These are phyloP conservation scores for Sebastes fasciatus DNA, from an alignment of 2,113 vertebrate species.

Conservation along the genomic window DNA sequence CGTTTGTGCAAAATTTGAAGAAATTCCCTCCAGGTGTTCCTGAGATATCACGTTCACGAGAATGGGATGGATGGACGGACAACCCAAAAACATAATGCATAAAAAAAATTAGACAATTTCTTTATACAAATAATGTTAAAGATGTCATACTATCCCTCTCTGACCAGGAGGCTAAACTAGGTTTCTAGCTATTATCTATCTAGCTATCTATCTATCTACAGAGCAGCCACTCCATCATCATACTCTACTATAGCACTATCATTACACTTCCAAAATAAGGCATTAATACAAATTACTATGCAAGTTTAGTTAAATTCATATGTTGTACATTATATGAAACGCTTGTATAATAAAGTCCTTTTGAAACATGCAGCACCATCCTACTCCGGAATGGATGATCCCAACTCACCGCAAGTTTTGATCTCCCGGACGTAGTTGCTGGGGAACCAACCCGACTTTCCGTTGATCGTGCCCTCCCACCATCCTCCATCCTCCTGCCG, in stretches of 20 bases:
- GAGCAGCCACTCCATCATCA: neutral
- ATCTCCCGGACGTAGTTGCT: slow-evolving; percentile 98
- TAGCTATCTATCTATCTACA: too few species aligned
- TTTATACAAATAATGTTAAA: neutral
- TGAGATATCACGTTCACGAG: too few species aligned
- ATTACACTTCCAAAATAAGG: too few species aligned
- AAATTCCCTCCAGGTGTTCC: neutral
- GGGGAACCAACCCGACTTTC: slow-evolving; percentile 97
- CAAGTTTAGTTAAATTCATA: neutral
- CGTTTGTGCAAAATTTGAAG: neutral
- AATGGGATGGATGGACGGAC: neutral
- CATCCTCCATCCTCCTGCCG: slow-evolving; percentile 98
- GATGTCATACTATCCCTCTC: neutral
- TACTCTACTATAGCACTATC: neutral
- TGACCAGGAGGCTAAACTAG: neutral
- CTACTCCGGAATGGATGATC: neutral
- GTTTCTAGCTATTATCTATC: too few species aligned
- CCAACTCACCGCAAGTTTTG: slow-evolving; percentile 93
- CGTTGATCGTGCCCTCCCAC: slow-evolving; percentile 96
- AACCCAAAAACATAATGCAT: neutral
- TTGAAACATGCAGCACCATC: neutral
- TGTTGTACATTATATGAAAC: neutral
- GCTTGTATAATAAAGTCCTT: neutral
- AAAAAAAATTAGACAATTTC: too few species aligned
- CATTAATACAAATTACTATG: neutral